A percentile compares a stretch with the other conserved stretches of the same genome.
Conservation (phyloP, 2,113 vertebrate genomes). For the Microcebus tavaratra region DNA sequence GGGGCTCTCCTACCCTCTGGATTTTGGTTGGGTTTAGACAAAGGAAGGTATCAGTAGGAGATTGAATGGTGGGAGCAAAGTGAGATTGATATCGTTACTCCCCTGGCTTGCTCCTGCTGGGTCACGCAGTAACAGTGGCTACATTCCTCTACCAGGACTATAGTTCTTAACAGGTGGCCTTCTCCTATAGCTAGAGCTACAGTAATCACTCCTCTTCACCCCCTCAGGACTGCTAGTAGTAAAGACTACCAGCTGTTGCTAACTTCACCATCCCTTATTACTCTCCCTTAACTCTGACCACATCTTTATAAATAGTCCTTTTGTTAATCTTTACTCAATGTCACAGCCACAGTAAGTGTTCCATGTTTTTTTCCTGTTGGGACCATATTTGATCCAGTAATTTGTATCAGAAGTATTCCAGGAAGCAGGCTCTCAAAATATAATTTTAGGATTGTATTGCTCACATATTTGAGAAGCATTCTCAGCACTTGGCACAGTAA, state of each 20-base stretch:
- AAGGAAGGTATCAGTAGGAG: not conserved
- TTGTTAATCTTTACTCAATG: not conserved
- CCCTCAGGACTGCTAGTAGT: not conserved
- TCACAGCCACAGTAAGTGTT: not conserved
- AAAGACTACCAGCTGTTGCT: not conserved
- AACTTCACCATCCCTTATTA: not conserved
- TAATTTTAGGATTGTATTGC: not conserved
- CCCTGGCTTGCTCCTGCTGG: not conserved
- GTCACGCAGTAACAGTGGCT: not conserved
- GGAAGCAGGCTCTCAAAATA: not conserved
- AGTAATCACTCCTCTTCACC: not conserved
- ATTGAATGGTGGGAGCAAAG: not conserved
- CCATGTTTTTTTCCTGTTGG: not conserved
- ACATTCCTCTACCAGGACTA: not conserved
- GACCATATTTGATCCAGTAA: not conserved
- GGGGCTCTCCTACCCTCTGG: not conserved
- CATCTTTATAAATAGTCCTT: not conserved
- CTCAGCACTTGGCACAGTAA: not conserved
- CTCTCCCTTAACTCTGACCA: not conserved
- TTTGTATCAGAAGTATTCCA: not conserved
- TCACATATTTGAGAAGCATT: not conserved
- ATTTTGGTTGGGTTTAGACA: not conserved
- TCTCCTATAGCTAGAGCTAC: not conserved
- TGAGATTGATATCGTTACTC: not conserved
- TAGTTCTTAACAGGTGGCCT: not conserved